Conservation (phyloP, 2,888 invertebrate species). For the Thumatha senex region DNA sequence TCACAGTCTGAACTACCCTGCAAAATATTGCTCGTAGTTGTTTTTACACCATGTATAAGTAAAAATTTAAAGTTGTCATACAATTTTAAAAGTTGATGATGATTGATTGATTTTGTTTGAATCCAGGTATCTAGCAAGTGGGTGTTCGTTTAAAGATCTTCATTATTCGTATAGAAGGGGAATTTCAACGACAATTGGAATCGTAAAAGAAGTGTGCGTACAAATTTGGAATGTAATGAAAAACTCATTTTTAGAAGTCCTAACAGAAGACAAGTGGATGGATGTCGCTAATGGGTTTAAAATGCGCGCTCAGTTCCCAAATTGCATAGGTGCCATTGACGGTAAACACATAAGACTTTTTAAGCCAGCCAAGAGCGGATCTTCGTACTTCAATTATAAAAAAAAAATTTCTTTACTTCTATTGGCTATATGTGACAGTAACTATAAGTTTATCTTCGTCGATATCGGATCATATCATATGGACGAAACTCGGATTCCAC, state of each 20-base stretch:
- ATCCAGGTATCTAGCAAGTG: neutral
- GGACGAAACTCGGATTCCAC: conserved; percentile 15
- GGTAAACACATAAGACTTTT: conserved; percentile 15
- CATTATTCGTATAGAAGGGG: neutral
- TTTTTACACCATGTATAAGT: too few relatives aligned
- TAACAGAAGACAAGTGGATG: neutral
- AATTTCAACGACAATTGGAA: neutral
- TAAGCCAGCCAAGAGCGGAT: conserved; percentile 24
- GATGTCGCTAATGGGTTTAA: neutral
- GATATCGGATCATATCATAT: conserved; percentile 14
- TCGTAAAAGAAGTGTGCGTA: neutral
- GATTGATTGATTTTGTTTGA: neutral
- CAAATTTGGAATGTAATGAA: too few relatives aligned
- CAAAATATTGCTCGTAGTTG: too few relatives aligned
- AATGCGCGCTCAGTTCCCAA: conserved; percentile 13
- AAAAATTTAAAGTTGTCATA: too few relatives aligned
- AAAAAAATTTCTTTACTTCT: conserved; percentile 10
- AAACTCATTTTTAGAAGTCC: too few relatives aligned
- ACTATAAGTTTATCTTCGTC: conserved; percentile 13
- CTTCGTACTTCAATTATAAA: conserved; percentile 18
- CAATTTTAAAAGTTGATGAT: too few relatives aligned
- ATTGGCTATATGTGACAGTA: conserved; percentile 15
- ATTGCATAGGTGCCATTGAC: conserved; percentile 19
- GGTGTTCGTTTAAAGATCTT: neutral
- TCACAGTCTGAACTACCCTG: too few relatives aligned